Conservation (phyloP, 2,888 invertebrate species). For the Acleris sparsana region DNA sequence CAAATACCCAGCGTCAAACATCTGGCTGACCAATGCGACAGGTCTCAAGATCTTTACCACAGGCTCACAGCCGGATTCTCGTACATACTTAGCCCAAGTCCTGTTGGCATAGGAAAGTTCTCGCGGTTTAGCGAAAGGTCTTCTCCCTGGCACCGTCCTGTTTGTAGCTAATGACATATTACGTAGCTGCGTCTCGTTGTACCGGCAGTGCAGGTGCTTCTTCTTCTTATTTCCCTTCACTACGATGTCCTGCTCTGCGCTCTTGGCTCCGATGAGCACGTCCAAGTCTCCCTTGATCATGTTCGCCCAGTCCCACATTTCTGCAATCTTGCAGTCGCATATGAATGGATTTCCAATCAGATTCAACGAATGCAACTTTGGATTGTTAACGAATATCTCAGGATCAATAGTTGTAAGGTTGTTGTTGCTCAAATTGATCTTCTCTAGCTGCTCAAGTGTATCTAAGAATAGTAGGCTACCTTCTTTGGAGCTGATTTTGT, state of each 20-base stretch:
- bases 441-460: slow-evolving; percentile 81
- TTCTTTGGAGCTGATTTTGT: slow-evolving; percentile 76
- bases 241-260: slow-evolving; percentile 84
- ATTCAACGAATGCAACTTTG: slow-evolving; percentile 84
- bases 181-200: slow-evolving; percentile 83
- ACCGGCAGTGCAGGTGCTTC: slow-evolving; percentile 85
- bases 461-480: slow-evolving; percentile 83
- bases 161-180: slow-evolving; percentile 75
- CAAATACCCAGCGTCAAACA: slow-evolving; percentile 48
- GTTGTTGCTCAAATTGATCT: slow-evolving; percentile 86
- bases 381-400: slow-evolving; percentile 81
- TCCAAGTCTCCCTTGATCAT: slow-evolving; percentile 86
- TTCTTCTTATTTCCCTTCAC: slow-evolving; percentile 86
- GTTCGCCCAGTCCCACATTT: slow-evolving; percentile 89
- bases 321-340: slow-evolving; percentile 87
- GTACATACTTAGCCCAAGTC: slow-evolving; percentile 89
- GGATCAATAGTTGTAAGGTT: slow-evolving; percentile 84
- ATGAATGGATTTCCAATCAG: slow-evolving; percentile 87
- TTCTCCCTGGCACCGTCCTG: slow-evolving; percentile 80
- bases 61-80: slow-evolving; percentile 86
- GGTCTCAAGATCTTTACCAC: slow-evolving; percentile 78
- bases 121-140: slow-evolving; percentile 83
- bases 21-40: slow-evolving; percentile 63
- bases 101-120: slow-evolving; percentile 84
- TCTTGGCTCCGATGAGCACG: slow-evolving; percentile 86